Evolutionary conservation across 2,113 vertebrate species (phyloP), one percentile per base, ranked within the genome.

Genomic region (Propithecus coquereli): DNA sequence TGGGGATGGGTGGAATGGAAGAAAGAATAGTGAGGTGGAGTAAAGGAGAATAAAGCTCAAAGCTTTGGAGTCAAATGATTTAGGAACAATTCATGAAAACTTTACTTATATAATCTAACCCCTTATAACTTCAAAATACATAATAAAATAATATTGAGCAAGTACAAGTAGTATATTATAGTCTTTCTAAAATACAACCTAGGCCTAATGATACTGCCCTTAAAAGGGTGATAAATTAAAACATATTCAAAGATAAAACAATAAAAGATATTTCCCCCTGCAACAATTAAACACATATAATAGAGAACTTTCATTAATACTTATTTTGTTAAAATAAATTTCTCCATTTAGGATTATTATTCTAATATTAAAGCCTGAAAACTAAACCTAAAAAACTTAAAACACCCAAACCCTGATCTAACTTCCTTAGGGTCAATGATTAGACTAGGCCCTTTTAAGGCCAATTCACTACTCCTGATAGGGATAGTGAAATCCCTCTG

Each of bases 331-430:
- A 84, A 83, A 84, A n/a, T 61, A 81, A 85, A 37, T 45, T 91
- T 93, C 32, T 70, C 13, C 45, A 57, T 37, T 77, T 86, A 87
- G 45, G 11, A 87, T 66, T 68, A 81, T 52, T 74, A 71, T 81
- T 91, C 54, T 88, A 70, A 92, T 22, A 79, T 14, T 52, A 57
- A 84, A 91, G 13, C 18, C 65, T 94, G 13, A 77, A 95, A 95
- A 74, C 30, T 47, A 93, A 93, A 85, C 22, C 20, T 90, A 40
- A 94, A 91, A 79, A 27, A 32, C 18, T 34, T n/a, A 14, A 95
- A 87, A 8, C 17, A 82, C 47, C 45, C 82, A 92, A 92, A 87
- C 9, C 1, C 17, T 93, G 37, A 74, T 25, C 50, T 71, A 61
- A 80, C 74, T 81, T 90, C 37, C 57, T 88, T 77, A 37, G 61